Evolutionary conservation across 1,140 invertebrate genomes (phyloP), one percentile per base, ranked within the genome.

Genomic region (Polypedilum vanderplanki): DNA sequence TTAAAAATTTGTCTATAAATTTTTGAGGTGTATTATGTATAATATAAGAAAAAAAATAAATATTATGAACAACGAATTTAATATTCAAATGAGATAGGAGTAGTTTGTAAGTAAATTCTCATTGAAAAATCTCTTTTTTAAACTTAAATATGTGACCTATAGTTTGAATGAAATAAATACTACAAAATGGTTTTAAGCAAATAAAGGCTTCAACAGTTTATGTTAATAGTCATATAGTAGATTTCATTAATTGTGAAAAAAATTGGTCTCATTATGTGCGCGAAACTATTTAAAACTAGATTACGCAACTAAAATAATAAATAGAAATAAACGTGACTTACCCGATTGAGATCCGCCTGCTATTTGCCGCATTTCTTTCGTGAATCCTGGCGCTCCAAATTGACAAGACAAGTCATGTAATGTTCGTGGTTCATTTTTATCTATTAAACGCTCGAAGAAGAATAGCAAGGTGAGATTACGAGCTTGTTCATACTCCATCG

Each of bases 401-500:
- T 97, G 95, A 85, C 96, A 98, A 80, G 93, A 96, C 75, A 98
- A 87, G 85, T 98, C 96, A 83, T 98, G 96, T 77, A 98, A 86
- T 70, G 95, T 97, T 80, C 96, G 88, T 75, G 94, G 93, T 82
- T 94, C 94, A 76, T 92, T 91, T 85, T 96, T 97, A 82, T 97
- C 95, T 86, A 98, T 88, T 75, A 98, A 86, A 80, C 94, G 90
- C 84, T 98, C 96, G 79, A 98, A 90, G 84, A 98, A 98, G 84
- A 98, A 98, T 78, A 98, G 87, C 76, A 98, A 86, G 75, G 96
- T 98, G 88, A 95, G 90, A 82, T 98, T 97, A 80, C 94, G 87
- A 77, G 94, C 91, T 83, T 92, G 87, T 87, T 97, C 95, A 84
- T 97, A 97, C 84, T 96, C 93, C 82, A 92, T 91, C 81, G 92